Evolutionary conservation across 2,797 vertebrate species (phyloP), one percentile per base, ranked within the genome.

Genomic region (Alectoris magna): DNA sequence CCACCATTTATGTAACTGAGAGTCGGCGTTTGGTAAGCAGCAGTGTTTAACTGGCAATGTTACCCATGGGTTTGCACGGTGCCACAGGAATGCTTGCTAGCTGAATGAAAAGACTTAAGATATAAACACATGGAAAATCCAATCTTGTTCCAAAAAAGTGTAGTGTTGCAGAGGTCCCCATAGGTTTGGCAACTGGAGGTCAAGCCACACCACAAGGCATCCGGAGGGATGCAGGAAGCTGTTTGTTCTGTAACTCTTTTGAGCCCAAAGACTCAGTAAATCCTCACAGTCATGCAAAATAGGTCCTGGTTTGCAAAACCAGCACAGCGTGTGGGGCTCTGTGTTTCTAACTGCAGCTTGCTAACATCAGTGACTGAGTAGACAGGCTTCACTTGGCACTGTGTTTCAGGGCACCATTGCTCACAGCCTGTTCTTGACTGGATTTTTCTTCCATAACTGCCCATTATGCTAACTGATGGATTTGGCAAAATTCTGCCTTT

Each of bases 181-280:
- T 9, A 26, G 29, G 2, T 70, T 83, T 44, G 58, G 62, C 43
- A 53, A 22, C 19, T 23, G 62, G 15, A 74, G 72, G 41, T 82
- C 17, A 24, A 53, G 8, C 36, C 22, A 2, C 9, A 4, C 9
- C 4, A 8, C 2, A 13, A 38, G 46, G 8, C 64, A 23, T 23
- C 46, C 41, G 43, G 6, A 5, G 39, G 3, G 56, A 31, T 18
- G 46, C 41, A 48, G 18, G 27, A 73, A 88, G 34, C 66, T 58
- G 71, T 48, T 68, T 10, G 38, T 4, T 26, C 29, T 11, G 18
- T 18, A 19, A 4, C 49, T 5, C 31, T n/a, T 14, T 18, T n/a
- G 78, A 82, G 48, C 48, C 81, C 27, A 58, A 64, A 39, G 80
- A 63, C 67, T 66, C 44, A 51, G 60, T 59, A 94, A 86, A 81